These are phyloP conservation scores for Temnothorax curvispinosus DNA, from an alignment of 1,140 invertebrate species.

Conservation along the genomic window DNA sequence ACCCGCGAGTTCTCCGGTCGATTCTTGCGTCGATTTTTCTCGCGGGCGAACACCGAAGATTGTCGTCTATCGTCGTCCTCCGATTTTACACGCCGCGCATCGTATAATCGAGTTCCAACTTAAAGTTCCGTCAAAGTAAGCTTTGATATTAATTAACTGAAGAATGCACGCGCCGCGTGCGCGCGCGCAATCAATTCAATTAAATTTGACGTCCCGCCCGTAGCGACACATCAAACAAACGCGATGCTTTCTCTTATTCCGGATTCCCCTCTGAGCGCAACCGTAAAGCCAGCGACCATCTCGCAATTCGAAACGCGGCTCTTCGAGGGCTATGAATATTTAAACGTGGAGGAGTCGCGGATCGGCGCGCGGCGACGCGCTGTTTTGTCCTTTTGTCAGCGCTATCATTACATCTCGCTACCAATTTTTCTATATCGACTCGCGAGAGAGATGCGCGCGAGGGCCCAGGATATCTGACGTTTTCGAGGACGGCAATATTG, in stretches of 20 bases:
- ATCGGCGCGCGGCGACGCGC: background rate
- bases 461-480: background rate
- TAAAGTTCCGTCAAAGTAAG: background rate
- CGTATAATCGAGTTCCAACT: background rate
- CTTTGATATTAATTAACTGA: slow-evolving; percentile 1
- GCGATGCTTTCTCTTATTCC: slow-evolving; percentile 22
- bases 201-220: slow-evolving; percentile 67
- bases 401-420: slow-evolving; percentile 62
- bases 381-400: slow-evolving; percentile 73
- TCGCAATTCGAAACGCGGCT: slow-evolving; percentile 61
- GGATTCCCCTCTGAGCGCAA: slow-evolving; percentile 31
- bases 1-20: background rate
- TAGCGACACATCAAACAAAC: slow-evolving; percentile 67
- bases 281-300: slow-evolving; percentile 66
- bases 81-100: background rate
- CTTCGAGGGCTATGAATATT: slow-evolving; percentile 70
- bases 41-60: background rate
- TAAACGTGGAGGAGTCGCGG: slow-evolving; percentile 41
- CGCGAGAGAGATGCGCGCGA: background rate
- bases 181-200: slow-evolving; percentile 65
- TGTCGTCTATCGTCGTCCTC: background rate
- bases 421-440: slow-evolving; percentile 49
- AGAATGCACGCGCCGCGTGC: background rate
- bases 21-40: background rate
- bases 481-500: background rate